Evolutionary conservation across 2,113 vertebrate genomes (phyloP).

Genomic region (Neodon shergylaensis): DNA sequence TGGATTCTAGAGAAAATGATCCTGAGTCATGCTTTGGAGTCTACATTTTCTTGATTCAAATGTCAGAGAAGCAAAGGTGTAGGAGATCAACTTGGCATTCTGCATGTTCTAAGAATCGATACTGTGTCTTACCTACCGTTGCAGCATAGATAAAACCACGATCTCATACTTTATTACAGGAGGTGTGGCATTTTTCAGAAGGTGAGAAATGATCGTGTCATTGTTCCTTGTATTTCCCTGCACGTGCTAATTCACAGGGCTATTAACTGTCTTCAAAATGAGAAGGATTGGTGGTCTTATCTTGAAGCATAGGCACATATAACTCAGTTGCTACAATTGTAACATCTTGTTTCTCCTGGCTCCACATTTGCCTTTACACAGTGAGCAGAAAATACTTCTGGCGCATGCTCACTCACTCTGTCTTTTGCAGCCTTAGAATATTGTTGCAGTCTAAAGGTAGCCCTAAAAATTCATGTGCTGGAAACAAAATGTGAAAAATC

Average conservation of each 20-base stretch:
- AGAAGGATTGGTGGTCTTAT: neutral
- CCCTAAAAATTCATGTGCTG: neutral
- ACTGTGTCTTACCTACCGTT: neutral
- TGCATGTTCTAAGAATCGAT: neutral
- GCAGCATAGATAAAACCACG: neutral
- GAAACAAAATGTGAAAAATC: neutral
- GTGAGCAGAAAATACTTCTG: neutral
- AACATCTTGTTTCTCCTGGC: neutral
- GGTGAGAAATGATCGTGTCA: neutral
- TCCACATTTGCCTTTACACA: neutral
- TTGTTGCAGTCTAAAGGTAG: neutral
- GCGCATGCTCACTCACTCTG: neutral
- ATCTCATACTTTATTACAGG: neutral
- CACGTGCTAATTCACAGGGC: neutral
- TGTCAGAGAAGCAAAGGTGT: neutral
- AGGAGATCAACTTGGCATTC: neutral
- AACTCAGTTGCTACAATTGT: neutral
- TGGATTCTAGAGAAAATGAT: neutral
- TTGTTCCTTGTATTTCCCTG: neutral
- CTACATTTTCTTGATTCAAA: neutral
- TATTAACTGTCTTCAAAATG: neutral
- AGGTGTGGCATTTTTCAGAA: neutral
- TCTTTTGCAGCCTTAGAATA: neutral
- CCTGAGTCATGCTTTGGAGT: neutral
- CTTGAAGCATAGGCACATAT: neutral